phyloP scores from a whole-genome alignment of 2,888 invertebrate species.

The Neelides folsomi region DNA sequence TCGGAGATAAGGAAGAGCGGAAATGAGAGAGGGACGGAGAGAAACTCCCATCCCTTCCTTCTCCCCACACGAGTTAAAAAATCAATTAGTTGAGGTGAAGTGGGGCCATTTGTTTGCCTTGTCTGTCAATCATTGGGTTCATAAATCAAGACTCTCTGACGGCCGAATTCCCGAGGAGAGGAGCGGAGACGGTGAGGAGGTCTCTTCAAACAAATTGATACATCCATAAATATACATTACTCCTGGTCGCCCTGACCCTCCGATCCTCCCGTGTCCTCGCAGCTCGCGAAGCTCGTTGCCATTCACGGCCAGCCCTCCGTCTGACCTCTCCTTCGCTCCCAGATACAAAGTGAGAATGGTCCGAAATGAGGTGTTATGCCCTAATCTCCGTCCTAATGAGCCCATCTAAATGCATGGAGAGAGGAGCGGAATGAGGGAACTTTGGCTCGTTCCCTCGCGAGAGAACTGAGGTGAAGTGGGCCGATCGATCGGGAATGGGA shows the following conservation, averaged over 20 bases:
- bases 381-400: constrained; percentile 24
- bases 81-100: constrained; percentile 23
- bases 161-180: constrained; percentile 2
- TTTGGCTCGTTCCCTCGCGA: background rate
- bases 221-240: constrained; percentile 5
- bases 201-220: constrained; percentile 4
- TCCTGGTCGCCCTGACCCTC: no score
- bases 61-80: constrained; percentile 14
- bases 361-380: constrained; percentile 30
- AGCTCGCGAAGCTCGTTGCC: background rate
- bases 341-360: constrained; percentile 19
- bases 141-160: constrained; percentile 27
- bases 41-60: constrained; percentile 3
- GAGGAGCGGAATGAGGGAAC: constrained; percentile 5
- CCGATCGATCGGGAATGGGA: constrained; percentile 24
- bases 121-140: constrained; percentile 26
- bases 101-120: constrained; percentile 29
- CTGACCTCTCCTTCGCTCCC: background rate
- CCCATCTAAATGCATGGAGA: constrained; percentile 34
- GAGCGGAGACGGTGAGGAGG: no score
- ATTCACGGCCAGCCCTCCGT: background rate
- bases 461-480: constrained; percentile 9
- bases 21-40: background rate
- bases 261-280: background rate
- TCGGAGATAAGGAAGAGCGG: no score